Evolutionary conservation across 2,113 vertebrate genomes (phyloP), one percentile per base, ranked within the genome.

Genomic region (Asarcornis scutulata): DNA sequence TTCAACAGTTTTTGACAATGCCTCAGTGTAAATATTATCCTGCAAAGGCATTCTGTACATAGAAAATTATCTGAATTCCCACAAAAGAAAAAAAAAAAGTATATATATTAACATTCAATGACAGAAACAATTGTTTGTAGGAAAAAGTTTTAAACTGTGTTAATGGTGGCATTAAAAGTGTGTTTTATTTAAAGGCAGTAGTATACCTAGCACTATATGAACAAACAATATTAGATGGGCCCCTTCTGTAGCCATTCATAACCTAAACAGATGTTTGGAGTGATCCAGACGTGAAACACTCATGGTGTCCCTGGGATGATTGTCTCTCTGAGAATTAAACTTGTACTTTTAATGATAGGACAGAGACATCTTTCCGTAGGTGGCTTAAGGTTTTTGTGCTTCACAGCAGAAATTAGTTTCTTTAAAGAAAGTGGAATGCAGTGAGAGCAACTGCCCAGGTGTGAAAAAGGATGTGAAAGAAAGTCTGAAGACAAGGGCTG

Each of bases 401-500:
- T 93, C 72, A 69, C 26, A n/a, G 58, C 44, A 87, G 62, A 78
- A 72, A 58, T 42, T 9, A 38, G 15, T 56, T 81, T 17, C 85
- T 72, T 63, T 75, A 63, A 81, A 71, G 52, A 74, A 55, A 88
- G 26, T 27, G 9, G 23, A 62, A 83, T 73, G 29, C 62, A 27
- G 16, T 63, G 42, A 67, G 42, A 78, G 29, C 42, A 40, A 21
- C 46, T 82, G 29, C 44, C 66, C 32, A 82, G 34, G 36, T 78
- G 14, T 89, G 63, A 91, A 42, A 93, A 85, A 87, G 26, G 36
- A 50, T 1, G 1, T 67, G 44, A 85, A 91, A 86, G n/a, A 50
- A 88, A n/a, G 44, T 55, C 81, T 91, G 62, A 74, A 85, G 53
- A 66, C 53, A 92, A 83, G 32, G 83, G 11, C 46, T 78, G 38